Conservation (phyloP, 64 coral and sea anemone genomes). For the Montipora efflorescens region DNA sequence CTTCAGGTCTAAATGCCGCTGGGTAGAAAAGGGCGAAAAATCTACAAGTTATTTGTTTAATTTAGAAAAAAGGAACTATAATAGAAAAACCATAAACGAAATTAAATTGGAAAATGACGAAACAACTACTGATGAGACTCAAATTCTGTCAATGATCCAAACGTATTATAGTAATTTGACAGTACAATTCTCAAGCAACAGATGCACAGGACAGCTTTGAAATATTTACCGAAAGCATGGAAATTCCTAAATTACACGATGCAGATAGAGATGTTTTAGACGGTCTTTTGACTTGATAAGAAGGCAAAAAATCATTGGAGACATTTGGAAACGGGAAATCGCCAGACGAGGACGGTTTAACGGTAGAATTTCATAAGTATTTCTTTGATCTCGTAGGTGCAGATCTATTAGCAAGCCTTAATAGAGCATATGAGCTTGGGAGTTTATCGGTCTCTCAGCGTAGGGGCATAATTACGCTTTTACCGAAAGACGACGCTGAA, state of each 20-base stretch:
- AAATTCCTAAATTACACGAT: not conserved
- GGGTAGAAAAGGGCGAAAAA: too few relatives aligned
- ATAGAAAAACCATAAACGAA: not conserved
- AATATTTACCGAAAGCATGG: too few relatives aligned
- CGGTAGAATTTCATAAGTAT: not conserved
- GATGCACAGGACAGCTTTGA: not conserved
- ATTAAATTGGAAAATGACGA: not conserved
- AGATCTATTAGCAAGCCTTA: not conserved
- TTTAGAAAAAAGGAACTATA: too few relatives aligned
- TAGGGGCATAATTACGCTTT: constrained; percentile 23
- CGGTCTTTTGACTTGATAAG: not conserved
- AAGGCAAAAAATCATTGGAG: not conserved
- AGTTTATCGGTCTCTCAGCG: constrained; percentile 23
- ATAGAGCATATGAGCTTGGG: not conserved
- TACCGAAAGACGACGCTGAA: constrained; percentile 22
- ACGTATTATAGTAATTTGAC: not conserved
- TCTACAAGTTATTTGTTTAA: too few relatives aligned
- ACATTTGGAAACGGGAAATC: not conserved
- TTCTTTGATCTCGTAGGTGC: not conserved
- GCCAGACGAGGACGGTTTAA: not conserved
- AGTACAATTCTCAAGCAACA: too few relatives aligned
- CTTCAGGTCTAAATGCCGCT: too few relatives aligned
- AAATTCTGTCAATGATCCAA: constrained; percentile 4
- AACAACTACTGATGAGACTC: not conserved
- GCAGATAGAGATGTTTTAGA: not conserved